These are phyloP conservation scores for Maccullochella peelii DNA, from an alignment of 2,113 vertebrate species.

Conservation along the genomic window DNA sequence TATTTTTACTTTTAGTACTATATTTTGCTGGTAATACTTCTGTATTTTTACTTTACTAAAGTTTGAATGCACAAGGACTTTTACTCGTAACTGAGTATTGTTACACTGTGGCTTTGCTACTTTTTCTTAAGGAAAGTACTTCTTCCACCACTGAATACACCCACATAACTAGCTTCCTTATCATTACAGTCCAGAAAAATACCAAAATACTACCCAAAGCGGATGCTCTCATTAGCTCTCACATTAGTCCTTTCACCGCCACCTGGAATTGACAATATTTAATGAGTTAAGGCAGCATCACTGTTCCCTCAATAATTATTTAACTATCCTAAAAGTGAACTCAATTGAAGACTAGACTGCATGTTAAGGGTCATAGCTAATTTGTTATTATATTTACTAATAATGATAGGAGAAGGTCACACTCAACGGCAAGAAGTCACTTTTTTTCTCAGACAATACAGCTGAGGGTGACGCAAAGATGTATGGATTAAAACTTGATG, in stretches of 20 bases:
- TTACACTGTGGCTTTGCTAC: not conserved
- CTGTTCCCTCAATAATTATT: not conserved
- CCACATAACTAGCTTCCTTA: not conserved
- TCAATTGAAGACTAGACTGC: no score
- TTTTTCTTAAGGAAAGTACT: not conserved
- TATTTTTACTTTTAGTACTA: not conserved
- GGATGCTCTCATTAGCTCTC: not conserved
- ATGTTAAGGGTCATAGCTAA: not conserved
- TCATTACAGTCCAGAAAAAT: not conserved
- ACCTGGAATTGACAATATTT: not conserved
- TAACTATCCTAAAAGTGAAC: not conserved
- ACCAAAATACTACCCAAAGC: not conserved
- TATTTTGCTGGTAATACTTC: not conserved
- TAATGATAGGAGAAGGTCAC: not conserved
- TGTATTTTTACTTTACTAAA: not conserved
- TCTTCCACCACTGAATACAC: not conserved
- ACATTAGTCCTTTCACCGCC: not conserved
- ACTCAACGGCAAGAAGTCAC: not conserved
- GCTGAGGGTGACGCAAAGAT: not conserved
- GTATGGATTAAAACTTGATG: not conserved
- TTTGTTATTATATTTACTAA: slow-evolving; percentile 8
- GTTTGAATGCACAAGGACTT: not conserved
- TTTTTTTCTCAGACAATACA: not conserved
- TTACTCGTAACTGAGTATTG: not conserved
- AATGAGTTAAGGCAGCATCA: not conserved